Evolutionary conservation across 2,888 invertebrate genomes (phyloP).

Genomic region (Gymnosoma rotundatum): DNA sequence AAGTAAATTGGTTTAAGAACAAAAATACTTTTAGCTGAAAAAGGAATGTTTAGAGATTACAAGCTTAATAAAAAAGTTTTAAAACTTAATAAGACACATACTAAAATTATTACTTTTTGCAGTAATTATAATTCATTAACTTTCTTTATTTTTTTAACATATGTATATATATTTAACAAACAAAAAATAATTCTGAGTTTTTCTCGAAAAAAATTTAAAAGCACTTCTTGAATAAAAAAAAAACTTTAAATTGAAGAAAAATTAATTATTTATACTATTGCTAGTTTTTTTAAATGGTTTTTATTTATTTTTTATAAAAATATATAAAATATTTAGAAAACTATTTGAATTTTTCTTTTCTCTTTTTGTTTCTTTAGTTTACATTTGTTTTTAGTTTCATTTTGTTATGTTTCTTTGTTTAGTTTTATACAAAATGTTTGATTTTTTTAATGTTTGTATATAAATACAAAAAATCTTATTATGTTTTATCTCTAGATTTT

Average conservation of each 20-base stretch:
- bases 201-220: not conserved
- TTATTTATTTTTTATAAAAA: slow-evolving; percentile 63
- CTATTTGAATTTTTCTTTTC: slow-evolving; percentile 58
- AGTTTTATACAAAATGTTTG: slow-evolving; percentile 68
- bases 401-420: slow-evolving; percentile 63
- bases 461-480: slow-evolving; percentile 58
- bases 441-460: slow-evolving; percentile 41
- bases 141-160: too few relatives aligned
- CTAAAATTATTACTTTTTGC: slow-evolving; percentile 35
- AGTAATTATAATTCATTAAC: slow-evolving; percentile 36
- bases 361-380: slow-evolving; percentile 58
- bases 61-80: slow-evolving; percentile 67
- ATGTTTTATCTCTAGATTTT: slow-evolving; percentile 42
- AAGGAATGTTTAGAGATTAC: slow-evolving; percentile 65
- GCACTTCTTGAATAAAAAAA: slow-evolving; percentile 2
- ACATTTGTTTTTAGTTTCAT: slow-evolving; percentile 66
- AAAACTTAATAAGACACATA: slow-evolving; percentile 70
- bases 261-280: slow-evolving; percentile 42
- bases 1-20: slow-evolving; percentile 46
- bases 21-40: slow-evolving; percentile 58
- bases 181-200: not conserved
- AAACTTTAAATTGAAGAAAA: slow-evolving; percentile 45
- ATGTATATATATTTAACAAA: slow-evolving; percentile 65
- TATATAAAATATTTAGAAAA: slow-evolving; percentile 70
- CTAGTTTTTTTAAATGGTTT: slow-evolving; percentile 53